These are phyloP conservation scores for Drosophila paracracens DNA, from an alignment of 2,888 invertebrate species.

Conservation along the genomic window DNA sequence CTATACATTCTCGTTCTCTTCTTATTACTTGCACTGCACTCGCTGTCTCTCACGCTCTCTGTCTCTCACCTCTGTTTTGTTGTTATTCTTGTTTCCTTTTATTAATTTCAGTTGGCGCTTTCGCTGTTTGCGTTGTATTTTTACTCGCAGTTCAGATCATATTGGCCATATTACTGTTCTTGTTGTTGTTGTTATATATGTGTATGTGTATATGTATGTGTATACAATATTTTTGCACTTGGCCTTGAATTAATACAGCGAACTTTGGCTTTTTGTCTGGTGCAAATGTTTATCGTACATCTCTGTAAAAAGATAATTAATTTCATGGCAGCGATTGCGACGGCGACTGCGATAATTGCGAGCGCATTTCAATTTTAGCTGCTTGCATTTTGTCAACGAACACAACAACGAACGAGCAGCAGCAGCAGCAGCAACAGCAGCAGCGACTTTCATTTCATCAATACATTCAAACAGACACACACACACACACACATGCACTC, in stretches of 20 bases:
- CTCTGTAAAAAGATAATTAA: slow-evolving; percentile 78
- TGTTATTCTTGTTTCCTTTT: slow-evolving; percentile 26
- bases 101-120: slow-evolving; percentile 49
- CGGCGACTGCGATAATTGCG: slow-evolving; percentile 65
- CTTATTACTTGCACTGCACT: neutral
- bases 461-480: slow-evolving; percentile 22
- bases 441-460: slow-evolving; percentile 57
- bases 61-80: neutral
- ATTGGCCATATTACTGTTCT: slow-evolving; percentile 15
- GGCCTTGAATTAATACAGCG: slow-evolving; percentile 84
- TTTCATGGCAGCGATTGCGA: slow-evolving; percentile 56
- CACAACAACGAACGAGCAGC: slow-evolving; percentile 30
- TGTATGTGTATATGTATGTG: slow-evolving; percentile 25
- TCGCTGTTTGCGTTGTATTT: slow-evolving; percentile 42
- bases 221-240: slow-evolving; percentile 58
- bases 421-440: slow-evolving; percentile 1
- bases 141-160: slow-evolving; percentile 5
- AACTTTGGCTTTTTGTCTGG: slow-evolving; percentile 81
- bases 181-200: slow-evolving; percentile 16
- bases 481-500: neutral
- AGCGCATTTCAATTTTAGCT: slow-evolving; percentile 72
- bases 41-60: neutral
- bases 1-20: no score
- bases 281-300: slow-evolving; percentile 78
- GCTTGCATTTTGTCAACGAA: slow-evolving; percentile 72